Conservation (phyloP, 2,888 invertebrate genomes). For the Morpho deidamia region DNA sequence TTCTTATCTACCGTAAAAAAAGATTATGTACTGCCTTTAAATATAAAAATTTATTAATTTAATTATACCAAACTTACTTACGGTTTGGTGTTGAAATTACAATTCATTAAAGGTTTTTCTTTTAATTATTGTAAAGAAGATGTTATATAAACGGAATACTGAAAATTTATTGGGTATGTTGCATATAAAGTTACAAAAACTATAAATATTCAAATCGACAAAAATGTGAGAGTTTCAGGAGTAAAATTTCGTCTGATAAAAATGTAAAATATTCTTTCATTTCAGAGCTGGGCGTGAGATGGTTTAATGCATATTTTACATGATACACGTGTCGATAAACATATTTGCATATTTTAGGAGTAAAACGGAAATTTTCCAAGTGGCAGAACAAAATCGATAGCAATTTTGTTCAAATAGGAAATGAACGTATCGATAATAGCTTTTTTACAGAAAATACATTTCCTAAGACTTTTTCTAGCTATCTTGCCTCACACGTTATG, state of each 20-base stretch:
- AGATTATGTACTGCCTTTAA: no score
- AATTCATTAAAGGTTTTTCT: no score
- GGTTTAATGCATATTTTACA: constrained; percentile 44
- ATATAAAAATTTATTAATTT: neutral
- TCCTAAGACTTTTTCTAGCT: no score
- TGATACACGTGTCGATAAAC: constrained; percentile 43
- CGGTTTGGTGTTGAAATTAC: no score
- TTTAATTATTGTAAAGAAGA: no score
- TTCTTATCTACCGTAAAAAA: no score
- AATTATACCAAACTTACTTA: no score
- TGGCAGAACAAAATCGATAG: constrained; percentile 9
- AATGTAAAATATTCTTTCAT: constrained; percentile 43
- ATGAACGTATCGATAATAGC: no score
- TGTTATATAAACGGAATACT: no score
- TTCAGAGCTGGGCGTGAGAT: constrained; percentile 30
- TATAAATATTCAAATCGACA: neutral
- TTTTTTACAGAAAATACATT: no score
- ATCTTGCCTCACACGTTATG: no score
- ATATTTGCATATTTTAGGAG: constrained; percentile 32
- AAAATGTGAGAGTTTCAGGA: neutral
- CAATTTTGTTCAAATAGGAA: neutral
- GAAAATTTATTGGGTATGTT: no score
- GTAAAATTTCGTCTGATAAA: constrained; percentile 26
- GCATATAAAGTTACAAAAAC: neutral
- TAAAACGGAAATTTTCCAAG: constrained; percentile 17